Percentiles rank a stretch among this genome's conserved stretches.
These are phyloP conservation scores for Brachylomia viminalis DNA, from an alignment of 2,888 invertebrate genomes.

Conservation along the genomic window DNA sequence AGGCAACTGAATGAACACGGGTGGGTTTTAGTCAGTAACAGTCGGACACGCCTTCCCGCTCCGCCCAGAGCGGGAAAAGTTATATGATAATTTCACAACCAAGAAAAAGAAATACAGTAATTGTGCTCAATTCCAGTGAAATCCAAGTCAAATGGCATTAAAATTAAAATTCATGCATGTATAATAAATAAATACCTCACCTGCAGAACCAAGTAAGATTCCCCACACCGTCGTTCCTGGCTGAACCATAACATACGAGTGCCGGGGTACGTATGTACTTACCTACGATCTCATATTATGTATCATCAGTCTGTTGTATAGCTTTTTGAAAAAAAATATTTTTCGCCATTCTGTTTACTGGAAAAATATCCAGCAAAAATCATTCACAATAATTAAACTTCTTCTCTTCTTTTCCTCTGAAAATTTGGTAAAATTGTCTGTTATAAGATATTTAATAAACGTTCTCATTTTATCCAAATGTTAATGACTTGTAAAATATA, in stretches of 20 bases:
- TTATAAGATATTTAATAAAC: neutral
- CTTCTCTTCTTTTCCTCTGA: neutral
- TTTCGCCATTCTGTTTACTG: neutral
- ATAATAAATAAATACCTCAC: neutral
- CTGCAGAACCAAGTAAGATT: neutral
- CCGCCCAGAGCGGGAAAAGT: too few species aligned
- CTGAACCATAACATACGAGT: neutral
- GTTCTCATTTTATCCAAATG: neutral
- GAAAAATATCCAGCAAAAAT: too few species aligned
- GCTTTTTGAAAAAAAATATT: neutral
- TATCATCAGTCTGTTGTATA: neutral
- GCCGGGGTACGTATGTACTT: neutral
- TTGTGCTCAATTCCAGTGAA: neutral
- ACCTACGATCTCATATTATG: neutral
- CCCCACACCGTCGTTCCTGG: neutral
- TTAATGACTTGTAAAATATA: neutral
- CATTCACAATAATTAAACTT: neutral
- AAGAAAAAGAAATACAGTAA: neutral
- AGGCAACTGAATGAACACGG: too few species aligned
- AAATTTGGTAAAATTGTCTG: neutral
- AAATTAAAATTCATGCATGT: neutral
- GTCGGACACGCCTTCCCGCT: too few species aligned
- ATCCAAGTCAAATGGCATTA: neutral
- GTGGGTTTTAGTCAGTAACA: too few species aligned
- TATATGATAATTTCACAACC: too few species aligned